These are phyloP conservation scores for Scolopax bukidnonensis DNA, from an alignment of 2,797 vertebrate genomes.

Conservation along the genomic window DNA sequence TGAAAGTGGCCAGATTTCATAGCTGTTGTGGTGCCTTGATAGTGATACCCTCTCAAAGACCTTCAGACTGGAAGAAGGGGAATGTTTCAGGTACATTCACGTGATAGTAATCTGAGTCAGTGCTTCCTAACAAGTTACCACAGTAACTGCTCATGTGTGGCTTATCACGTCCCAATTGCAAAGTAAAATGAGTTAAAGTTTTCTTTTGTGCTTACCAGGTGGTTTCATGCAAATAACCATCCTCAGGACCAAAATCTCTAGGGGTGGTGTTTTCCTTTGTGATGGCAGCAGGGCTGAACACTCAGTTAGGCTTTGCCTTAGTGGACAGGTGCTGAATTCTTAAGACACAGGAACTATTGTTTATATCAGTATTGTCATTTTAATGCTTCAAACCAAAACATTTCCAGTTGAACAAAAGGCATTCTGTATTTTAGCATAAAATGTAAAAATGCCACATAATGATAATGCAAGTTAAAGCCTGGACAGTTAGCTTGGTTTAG, in stretches of 20 bases:
- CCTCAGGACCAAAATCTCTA: neutral
- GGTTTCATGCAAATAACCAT: neutral
- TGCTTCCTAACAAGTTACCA: neutral
- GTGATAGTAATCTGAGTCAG: neutral
- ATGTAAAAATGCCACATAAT: neutral
- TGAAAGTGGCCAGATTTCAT: neutral
- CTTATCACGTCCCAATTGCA: neutral
- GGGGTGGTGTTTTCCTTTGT: neutral
- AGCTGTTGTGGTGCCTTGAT: neutral
- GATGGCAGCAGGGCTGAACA: neutral
- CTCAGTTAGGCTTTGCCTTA: neutral
- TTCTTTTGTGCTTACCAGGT: neutral
- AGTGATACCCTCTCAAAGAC: neutral
- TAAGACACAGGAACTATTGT: neutral
- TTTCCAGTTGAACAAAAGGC: neutral
- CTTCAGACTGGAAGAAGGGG: neutral
- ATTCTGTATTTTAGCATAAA: slow-evolving; percentile 6
- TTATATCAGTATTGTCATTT: neutral
- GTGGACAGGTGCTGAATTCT: neutral
- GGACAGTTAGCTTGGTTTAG: neutral
- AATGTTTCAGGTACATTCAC: neutral
- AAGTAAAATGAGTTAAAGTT: neutral
- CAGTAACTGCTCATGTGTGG: neutral
- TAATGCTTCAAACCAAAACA: neutral
- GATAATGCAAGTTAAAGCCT: neutral